Percentiles rank a stretch among this genome's conserved stretches.
phyloP scores from a whole-genome alignment of 2,888 invertebrate species.

The Noctua janthe region DNA sequence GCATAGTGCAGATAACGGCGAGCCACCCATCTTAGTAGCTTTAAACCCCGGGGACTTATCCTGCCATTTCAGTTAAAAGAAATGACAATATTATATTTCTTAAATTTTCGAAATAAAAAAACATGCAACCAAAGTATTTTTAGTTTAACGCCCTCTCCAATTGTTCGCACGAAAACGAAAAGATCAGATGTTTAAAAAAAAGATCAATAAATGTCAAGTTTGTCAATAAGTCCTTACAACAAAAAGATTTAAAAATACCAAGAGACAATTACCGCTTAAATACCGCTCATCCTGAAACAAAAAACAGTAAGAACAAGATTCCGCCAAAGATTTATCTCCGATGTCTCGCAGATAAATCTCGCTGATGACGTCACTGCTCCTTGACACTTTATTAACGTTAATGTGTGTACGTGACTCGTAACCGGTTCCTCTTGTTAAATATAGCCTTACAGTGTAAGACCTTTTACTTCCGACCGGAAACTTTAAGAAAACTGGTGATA shows the following conservation, averaged over 20 bases:
- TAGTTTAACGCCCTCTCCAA: background rate
- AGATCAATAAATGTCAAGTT: slow-evolving; percentile 32
- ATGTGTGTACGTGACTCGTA: slow-evolving; percentile 39
- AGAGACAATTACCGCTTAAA: slow-evolving; percentile 17
- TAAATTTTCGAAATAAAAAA: background rate
- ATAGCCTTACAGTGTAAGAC: slow-evolving; percentile 46
- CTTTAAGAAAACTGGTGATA: slow-evolving; percentile 30
- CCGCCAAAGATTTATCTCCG: slow-evolving; percentile 38
- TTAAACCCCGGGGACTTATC: background rate
- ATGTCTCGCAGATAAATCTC: slow-evolving; percentile 44
- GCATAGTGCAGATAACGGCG: slow-evolving; percentile 4
- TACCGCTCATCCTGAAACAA: slow-evolving; percentile 28
- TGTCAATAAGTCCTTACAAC: slow-evolving; percentile 15
- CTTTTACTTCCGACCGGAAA: slow-evolving; percentile 67
- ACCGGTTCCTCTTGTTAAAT: slow-evolving; percentile 47
- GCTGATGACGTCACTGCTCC: slow-evolving; percentile 48
- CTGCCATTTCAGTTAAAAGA: background rate
- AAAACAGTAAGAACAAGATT: slow-evolving; percentile 30
- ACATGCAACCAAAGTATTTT: background rate
- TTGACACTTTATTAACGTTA: slow-evolving; percentile 53
- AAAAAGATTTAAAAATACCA: slow-evolving; percentile 34
- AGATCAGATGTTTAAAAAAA: slow-evolving; percentile 12
- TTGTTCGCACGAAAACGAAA: background rate
- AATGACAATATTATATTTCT: background rate
- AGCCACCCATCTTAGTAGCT: slow-evolving; percentile 8